Evolutionary conservation across 92 coral and sea anemone species (phyloP).

Genomic region (Palythoa grandis): DNA sequence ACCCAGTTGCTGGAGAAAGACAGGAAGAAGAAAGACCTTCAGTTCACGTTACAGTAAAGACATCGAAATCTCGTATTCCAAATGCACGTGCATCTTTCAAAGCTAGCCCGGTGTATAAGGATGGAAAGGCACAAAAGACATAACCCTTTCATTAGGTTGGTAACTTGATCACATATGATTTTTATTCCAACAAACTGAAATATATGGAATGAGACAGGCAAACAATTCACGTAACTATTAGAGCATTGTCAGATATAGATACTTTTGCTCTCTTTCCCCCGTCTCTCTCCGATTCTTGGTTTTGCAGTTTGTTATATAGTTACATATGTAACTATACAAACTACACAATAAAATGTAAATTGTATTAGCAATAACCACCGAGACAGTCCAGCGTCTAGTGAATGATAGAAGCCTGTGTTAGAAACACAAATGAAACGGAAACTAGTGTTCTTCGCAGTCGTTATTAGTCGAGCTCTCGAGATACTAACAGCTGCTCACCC

Average conservation of each 20-base stretch:
- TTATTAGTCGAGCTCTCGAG: too few relatives aligned
- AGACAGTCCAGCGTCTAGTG: too few relatives aligned
- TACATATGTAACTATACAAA: background rate
- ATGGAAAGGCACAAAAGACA: conserved; percentile 1
- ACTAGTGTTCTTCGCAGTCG: too few relatives aligned
- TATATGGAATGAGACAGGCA: background rate
- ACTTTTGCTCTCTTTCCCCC: background rate
- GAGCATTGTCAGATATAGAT: background rate
- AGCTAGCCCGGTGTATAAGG: background rate
- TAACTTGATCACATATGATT: background rate
- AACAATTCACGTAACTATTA: background rate
- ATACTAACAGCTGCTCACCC: too few relatives aligned
- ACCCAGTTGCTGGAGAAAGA: conserved; percentile 19
- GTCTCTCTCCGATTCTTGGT: conserved; percentile 35
- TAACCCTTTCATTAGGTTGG: conserved; percentile 33
- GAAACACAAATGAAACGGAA: too few relatives aligned
- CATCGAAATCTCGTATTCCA: conserved; percentile 93
- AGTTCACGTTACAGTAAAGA: conserved; percentile 90
- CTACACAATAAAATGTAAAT: too few relatives aligned
- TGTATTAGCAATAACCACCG: too few relatives aligned
- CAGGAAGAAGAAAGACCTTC: conserved; percentile 85
- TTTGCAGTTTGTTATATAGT: background rate
- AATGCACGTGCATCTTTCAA: conserved; percentile 44
- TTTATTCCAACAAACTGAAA: background rate
- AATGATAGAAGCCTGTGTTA: too few relatives aligned